A percentile compares a stretch with the other conserved stretches of the same genome.
These are phyloP conservation scores for Galeopterus variegatus DNA, from an alignment of 2,113 vertebrate species.

Conservation along the genomic window DNA sequence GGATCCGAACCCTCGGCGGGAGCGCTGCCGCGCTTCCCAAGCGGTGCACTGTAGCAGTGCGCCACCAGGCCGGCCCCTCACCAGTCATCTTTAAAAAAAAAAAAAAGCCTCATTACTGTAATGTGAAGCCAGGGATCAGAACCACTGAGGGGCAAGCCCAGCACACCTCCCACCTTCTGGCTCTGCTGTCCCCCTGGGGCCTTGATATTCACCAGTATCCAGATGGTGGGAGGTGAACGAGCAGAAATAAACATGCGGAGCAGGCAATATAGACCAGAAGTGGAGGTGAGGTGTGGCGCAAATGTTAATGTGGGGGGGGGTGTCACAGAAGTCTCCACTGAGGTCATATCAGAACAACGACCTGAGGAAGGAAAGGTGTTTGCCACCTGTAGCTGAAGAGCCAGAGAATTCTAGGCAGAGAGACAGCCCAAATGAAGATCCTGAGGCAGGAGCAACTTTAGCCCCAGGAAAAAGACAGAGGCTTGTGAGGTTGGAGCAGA, in stretches of 20 bases:
- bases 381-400: neutral
- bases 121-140: too few species aligned
- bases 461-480: neutral
- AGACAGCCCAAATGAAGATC: neutral
- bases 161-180: neutral
- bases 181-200: neutral
- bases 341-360: neutral
- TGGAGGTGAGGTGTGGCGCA: neutral
- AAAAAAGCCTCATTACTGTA: too few species aligned
- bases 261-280: neutral
- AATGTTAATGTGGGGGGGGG: neutral
- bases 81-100: too few species aligned
- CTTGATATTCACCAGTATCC: neutral
- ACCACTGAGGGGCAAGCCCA: neutral
- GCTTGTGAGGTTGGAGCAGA: neutral
- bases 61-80: too few species aligned
- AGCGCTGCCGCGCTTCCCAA: too few species aligned
- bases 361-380: neutral
- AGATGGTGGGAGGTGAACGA: neutral
- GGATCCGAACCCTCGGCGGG: too few species aligned
- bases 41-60: too few species aligned
- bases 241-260: neutral
- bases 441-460: neutral
- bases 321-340: neutral
- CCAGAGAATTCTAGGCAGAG: neutral